These are phyloP conservation scores for Toxotes chatareus DNA, from an alignment of 2,113 vertebrate species.

Conservation along the genomic window DNA sequence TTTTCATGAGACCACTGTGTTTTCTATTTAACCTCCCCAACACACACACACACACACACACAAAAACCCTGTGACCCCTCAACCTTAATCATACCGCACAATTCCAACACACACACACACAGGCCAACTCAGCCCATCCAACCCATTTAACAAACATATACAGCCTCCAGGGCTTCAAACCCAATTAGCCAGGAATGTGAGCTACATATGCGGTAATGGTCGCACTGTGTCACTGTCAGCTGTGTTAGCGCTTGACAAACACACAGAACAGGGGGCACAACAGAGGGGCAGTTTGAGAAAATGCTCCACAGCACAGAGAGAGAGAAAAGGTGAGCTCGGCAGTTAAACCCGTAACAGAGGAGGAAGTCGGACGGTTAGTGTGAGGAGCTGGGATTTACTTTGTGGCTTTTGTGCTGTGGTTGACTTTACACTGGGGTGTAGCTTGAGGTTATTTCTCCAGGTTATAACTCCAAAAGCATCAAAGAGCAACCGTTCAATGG, in stretches of 20 bases:
- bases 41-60: constrained; percentile 1
- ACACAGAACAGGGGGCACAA: constrained; percentile 19
- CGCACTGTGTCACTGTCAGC: constrained; percentile 70
- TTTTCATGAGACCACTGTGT: constrained; percentile 20
- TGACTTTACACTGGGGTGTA: too few relatives aligned
- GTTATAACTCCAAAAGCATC: too few relatives aligned
- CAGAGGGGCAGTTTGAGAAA: constrained; percentile 9
- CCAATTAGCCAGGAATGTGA: constrained; percentile 69
- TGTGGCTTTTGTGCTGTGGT: too few relatives aligned
- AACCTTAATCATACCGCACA: constrained; percentile 48
- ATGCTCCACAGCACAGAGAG: background rate
- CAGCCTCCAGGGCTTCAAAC: constrained; percentile 57
- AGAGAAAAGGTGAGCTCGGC: background rate
- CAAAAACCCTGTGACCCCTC: constrained; percentile 45
- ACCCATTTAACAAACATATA: constrained; percentile 35
- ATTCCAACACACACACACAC: constrained; percentile 42
- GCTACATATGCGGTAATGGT: constrained; percentile 63
- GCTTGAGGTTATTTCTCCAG: too few relatives aligned
- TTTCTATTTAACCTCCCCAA: constrained; percentile 1
- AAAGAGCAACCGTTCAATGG: too few relatives aligned
- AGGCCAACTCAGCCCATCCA: constrained; percentile 10
- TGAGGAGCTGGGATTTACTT: too few relatives aligned
- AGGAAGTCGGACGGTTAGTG: too few relatives aligned
- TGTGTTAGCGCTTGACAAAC: constrained; percentile 42
- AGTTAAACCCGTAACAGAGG: background rate